Base-by-base conservation (phyloP, 2,113 vertebrate genomes). In the Turdus rufiventris region DNA sequence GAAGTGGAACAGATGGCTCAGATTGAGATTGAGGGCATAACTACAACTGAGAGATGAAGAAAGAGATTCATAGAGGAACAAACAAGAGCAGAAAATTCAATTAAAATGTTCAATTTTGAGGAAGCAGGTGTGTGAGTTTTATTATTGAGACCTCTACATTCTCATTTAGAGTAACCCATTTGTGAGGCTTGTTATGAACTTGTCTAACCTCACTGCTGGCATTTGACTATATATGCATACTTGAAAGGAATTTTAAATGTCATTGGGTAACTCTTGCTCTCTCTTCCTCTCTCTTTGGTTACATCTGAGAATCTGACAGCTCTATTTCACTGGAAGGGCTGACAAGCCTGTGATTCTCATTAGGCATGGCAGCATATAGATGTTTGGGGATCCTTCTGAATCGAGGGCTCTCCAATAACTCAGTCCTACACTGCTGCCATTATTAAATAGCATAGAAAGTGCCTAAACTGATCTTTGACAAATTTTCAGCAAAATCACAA, bases 241-340 rank as follows among this genome's bases (percentile, higher is more conserved):
- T 96, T 90, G 76, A 93, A 90, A 85, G 36, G 82, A 94, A 94
- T 96, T 96, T 84, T 91, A 96, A 97, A 96, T 96, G 94, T 94
- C 90, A 93, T 84, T 88, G 82, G 18, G 57, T 90, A 86, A 53
- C 80, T 91, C 73, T 95, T 86, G 63, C 67, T 88, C 84, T 70
- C 54, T 85, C 62, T 83, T 76, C 36, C 26, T 81, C 61, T 87
- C 56, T 78, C 67, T 94, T 85, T 85, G 81, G 87, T 79, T 85
- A 82, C 38, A 58, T 79, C 71, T 80, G 58, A 91, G 67, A 88
- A 85, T 77, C 60, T 96, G 90, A 96, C 5, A 5, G 47, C 72
- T 95, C 71, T 93, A 19, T 94, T 93, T 67, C 72, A 84, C 47
- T 63, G 25, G 54, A 83, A 94, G 15, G 50, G 53, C 56, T 93